phyloP scores from a whole-genome alignment of 2,888 invertebrate genomes.

The Trissolcus brochymenae region DNA sequence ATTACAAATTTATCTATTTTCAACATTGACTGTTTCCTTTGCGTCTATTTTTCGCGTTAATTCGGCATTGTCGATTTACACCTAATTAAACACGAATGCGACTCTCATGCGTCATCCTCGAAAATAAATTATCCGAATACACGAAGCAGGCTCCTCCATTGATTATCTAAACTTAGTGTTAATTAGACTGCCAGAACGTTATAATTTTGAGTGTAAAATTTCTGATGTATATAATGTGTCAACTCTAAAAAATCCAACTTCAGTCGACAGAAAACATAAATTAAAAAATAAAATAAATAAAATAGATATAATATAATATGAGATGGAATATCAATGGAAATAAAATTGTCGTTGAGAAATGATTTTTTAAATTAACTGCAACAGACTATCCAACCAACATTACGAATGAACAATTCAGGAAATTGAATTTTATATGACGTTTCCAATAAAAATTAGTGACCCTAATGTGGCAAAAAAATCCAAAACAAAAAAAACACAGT shows the following conservation, averaged over 20 bases:
- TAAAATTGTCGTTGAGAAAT: too few relatives aligned
- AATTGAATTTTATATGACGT: too few relatives aligned
- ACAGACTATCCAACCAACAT: too few relatives aligned
- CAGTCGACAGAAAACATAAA: background rate
- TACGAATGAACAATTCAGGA: too few relatives aligned
- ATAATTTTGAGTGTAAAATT: background rate
- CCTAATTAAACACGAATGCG: background rate
- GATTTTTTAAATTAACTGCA: too few relatives aligned
- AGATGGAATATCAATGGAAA: too few relatives aligned
- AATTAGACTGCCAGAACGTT: background rate
- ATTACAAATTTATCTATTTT: background rate
- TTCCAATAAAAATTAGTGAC: constrained; percentile 27
- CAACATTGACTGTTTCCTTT: background rate
- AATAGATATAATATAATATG: too few relatives aligned
- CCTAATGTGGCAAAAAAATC: constrained; percentile 31
- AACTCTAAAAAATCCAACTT: background rate
- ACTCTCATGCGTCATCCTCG: too few relatives aligned
- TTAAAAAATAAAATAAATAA: background rate
- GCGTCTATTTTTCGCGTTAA: too few relatives aligned
- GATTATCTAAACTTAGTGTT: constrained; percentile 9
- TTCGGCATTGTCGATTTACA: background rate
- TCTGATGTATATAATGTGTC: background rate
- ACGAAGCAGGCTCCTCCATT: background rate
- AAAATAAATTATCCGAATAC: too few relatives aligned
- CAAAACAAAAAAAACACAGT: too few relatives aligned